Evolutionary conservation across 2,113 vertebrate species (phyloP), one percentile per base, ranked within the genome.

Genomic region (Orthonyx spaldingii): DNA sequence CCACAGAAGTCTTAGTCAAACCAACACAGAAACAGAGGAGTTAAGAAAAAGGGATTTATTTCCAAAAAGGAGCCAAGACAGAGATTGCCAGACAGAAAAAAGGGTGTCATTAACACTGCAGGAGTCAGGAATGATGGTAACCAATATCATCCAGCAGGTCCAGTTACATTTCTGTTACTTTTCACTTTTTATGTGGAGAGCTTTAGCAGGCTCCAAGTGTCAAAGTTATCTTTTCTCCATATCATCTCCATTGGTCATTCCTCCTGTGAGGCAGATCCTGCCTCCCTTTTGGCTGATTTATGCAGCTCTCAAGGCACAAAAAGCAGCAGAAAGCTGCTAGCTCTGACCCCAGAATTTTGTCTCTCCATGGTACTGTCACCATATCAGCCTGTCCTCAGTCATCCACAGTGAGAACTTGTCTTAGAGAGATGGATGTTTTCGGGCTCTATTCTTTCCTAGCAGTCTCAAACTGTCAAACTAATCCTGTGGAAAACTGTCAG

Each of bases 1-100:
- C 78, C 95, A 94, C 35, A 75, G 95, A 97, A 96, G 93, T 92
- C 87, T 91, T 66, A 89, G 79, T 78, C 65, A 82, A 91, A 89
- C 24, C 35, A 65, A 33, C 35, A 65, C 55, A 95, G 96, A 97
- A 94, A 93, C 22, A 83, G 59, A 88, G 60, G 77, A 94, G 79
- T 97, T 96, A 88, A 89, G 64, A 90, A 83, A 15, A 39, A 88
- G 83, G 50, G 81, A 91, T 88, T 97, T 95, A 72, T 93, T 94
- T 97, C 81, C 70, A 84, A 63, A 90, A 84, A 74, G 28, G 75
- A 95, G 59, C 41, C 63, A 94, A 83, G 81, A 84, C 90, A 94
- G 94, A 93, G 85, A 71, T 78, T 89, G 68, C 81, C 82, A 93
- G 66, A 64, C 81, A 83, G 87, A 93, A 93, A 94, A 56, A 50